Evolutionary conservation across 2,888 invertebrate genomes (phyloP).

Genomic region (Sphecodes monilicornis): DNA sequence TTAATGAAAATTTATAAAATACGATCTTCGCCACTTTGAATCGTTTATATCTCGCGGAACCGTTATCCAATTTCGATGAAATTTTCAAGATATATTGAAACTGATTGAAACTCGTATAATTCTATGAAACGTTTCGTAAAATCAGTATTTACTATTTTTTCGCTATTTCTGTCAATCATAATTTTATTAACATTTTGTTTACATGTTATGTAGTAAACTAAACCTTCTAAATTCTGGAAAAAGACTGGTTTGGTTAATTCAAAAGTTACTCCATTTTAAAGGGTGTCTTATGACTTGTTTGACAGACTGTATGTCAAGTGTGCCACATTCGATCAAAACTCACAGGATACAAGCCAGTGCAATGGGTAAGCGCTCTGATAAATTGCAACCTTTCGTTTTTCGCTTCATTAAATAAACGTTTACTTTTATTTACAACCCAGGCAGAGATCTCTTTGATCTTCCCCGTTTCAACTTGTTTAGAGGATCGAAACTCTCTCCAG

Average conservation of each 20-base stretch:
- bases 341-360: neutral
- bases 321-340: neutral
- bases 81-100: too few relatives aligned
- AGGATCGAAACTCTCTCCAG: neutral
- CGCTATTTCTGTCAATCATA: neutral
- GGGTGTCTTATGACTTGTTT: neutral
- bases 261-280: neutral
- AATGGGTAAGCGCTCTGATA: neutral
- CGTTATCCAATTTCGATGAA: too few relatives aligned
- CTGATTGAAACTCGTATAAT: neutral
- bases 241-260: neutral
- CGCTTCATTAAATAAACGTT: neutral
- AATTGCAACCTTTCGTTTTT: neutral
- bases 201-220: neutral
- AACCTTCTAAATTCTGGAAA: neutral
- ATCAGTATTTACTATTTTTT: neutral
- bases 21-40: neutral
- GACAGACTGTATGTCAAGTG: neutral
- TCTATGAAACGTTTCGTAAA: too few relatives aligned
- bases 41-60: neutral
- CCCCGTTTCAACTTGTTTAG: neutral
- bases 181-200: neutral
- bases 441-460: neutral
- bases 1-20: neutral
- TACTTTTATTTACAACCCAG: neutral